These are phyloP conservation scores for Caretta caretta DNA, from an alignment of 2,113 vertebrate species.

Conservation along the genomic window DNA sequence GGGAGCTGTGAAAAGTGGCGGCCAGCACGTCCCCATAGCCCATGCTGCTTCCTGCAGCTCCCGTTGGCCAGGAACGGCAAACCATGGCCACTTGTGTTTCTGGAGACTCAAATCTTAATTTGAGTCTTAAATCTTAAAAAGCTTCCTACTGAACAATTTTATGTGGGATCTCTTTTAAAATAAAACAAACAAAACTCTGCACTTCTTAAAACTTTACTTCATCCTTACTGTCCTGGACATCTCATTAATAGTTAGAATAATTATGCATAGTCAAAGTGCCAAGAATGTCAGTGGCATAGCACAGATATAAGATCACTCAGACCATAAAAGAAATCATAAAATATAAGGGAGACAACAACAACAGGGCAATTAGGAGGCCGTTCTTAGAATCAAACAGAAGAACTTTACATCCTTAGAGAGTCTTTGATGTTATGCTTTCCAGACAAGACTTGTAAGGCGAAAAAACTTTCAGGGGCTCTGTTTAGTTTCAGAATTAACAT, in stretches of 20 bases:
- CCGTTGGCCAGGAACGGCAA: too few relatives aligned
- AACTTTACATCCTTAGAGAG: background rate
- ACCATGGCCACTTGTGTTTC: too few relatives aligned
- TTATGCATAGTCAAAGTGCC: background rate
- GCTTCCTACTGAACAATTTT: too few relatives aligned
- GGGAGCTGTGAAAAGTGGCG: too few relatives aligned
- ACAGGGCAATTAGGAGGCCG: background rate
- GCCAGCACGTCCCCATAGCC: too few relatives aligned
- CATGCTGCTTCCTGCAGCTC: too few relatives aligned
- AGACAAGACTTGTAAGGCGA: background rate
- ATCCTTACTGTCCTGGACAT: background rate
- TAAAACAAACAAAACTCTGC: background rate
- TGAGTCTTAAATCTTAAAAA: too few relatives aligned
- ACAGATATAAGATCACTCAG: background rate
- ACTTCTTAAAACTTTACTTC: background rate
- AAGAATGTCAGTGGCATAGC: background rate
- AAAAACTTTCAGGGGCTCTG: background rate
- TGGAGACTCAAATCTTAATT: too few relatives aligned
- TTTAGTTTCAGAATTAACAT: background rate
- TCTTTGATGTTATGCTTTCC: background rate
- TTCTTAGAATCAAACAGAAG: background rate
- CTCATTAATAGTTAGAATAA: background rate
- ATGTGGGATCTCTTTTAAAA: too few relatives aligned
- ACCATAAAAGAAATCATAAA: background rate
- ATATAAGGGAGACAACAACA: background rate